These are phyloP conservation scores for Chrysocyon brachyurus DNA, from an alignment of 2,797 vertebrate species.

Conservation along the genomic window DNA sequence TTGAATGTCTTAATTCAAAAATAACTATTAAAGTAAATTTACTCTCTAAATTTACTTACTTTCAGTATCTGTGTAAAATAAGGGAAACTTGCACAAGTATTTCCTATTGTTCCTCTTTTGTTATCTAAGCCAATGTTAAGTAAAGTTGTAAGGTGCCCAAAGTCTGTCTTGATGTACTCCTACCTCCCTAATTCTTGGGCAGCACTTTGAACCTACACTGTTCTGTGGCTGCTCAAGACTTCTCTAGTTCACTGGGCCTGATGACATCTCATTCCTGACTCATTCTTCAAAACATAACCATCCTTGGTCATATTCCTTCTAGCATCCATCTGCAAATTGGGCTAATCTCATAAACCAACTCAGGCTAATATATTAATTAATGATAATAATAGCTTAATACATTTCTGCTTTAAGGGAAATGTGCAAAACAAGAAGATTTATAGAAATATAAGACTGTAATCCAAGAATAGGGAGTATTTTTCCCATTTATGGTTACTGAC, in stretches of 20 bases:
- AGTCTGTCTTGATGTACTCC: neutral
- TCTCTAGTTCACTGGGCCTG: neutral
- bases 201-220: neutral
- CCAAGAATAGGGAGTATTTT: neutral
- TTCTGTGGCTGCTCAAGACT: neutral
- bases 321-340: neutral
- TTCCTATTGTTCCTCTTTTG: neutral
- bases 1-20: conserved; percentile 1
- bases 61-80: neutral
- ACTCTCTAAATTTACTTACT: neutral
- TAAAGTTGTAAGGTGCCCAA: neutral
- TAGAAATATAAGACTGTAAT: neutral
- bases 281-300: conserved; percentile 30
- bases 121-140: neutral
- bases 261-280: neutral
- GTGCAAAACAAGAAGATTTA: conserved; percentile 24
- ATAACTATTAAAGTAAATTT: conserved; percentile 48
- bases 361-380: neutral
- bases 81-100: neutral
- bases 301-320: neutral
- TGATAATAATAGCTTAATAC: neutral
- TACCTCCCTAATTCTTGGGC: neutral
- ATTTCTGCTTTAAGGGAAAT: conserved; percentile 22
- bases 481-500: neutral
- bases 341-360: conserved; percentile 40